Base-by-base conservation (phyloP, 2,113 vertebrate genomes). In the Tetrax tetrax region DNA sequence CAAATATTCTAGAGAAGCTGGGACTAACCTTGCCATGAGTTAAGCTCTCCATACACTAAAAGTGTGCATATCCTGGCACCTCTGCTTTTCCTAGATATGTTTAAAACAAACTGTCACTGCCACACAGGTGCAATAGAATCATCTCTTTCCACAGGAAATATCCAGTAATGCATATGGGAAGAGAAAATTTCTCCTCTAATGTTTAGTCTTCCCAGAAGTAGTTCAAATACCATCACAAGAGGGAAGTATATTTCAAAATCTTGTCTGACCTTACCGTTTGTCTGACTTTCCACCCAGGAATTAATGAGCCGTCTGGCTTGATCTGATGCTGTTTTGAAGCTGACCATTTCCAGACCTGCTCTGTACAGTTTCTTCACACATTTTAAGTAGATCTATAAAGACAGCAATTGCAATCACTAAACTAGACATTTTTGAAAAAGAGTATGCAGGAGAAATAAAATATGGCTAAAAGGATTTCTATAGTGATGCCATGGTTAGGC, bases 221-320 rank as follows among this genome's bases (percentile, higher is more conserved):
- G 19, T 68, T 81, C 53, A 82, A 74, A 66, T n/a, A 53, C 8
- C 51, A 12, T 35, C 35, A 14, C 9, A 4, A 85, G 24, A 69
- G 24, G 13, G n/a, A 91, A 87, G 16, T 37, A 11, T 66, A 63
- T 71, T 33, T n/a, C 75, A 84, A 91, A 50, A 29, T 81, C 33
- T 79, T 83, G 22, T 27, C 56, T 86, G 63, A 50, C 28, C 96
- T 95, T 96, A 99, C 99, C 98, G 8, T 99, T 97, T 35, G 99
- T 99, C 96, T 99, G 98, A 83, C 98, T 96, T 97, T 98, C 97
- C 31, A 99, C 98, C 99, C 99, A 99, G 86, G 94, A 94, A 96
- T 99, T 99, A 96, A 99, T 99, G 94, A 98, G 98, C 37, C 83
- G 93, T 96, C 98, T 97, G 95, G 98, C 98, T 77, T 97, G 96